These are phyloP conservation scores for Colletes gigas DNA, from an alignment of 1,140 invertebrate species.

Conservation along the genomic window DNA sequence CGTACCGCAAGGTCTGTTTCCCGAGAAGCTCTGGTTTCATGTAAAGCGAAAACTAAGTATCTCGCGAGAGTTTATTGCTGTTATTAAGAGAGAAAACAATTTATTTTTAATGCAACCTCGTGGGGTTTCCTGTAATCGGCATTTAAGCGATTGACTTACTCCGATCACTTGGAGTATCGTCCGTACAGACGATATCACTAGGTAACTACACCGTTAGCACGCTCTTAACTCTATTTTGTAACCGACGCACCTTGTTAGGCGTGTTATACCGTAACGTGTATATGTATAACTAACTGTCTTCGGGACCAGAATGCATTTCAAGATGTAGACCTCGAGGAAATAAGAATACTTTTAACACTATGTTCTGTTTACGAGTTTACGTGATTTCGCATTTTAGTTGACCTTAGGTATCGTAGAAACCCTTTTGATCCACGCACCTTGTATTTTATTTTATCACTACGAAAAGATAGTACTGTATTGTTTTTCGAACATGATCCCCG, in stretches of 20 bases:
- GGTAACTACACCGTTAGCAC: neutral
- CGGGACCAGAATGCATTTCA: constrained; percentile 56
- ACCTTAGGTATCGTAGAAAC: neutral
- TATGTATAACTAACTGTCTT: constrained; percentile 33
- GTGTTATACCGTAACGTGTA: constrained; percentile 11
- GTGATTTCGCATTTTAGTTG: neutral
- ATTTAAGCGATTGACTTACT: constrained; percentile 44
- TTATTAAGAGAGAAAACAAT: constrained; percentile 55
- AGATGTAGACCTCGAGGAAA: neutral
- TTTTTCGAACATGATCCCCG: constrained; percentile 7
- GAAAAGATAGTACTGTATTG: neutral
- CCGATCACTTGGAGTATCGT: constrained; percentile 3
- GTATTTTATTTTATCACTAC: neutral
- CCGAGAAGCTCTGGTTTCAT: constrained; percentile 33
- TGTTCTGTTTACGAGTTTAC: neutral
- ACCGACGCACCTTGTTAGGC: constrained; percentile 6
- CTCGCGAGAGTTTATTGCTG: constrained; percentile 63
- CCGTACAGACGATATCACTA: neutral
- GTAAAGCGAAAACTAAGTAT: constrained; percentile 16
- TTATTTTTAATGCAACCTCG: constrained; percentile 58
- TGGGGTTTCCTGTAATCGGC: constrained; percentile 48
- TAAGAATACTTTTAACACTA: neutral
- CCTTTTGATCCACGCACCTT: neutral
- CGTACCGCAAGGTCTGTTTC: neutral
- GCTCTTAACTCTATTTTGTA: constrained; percentile 20